Conservation (phyloP, 2,797 vertebrate species). For the Mareca strepera region DNA sequence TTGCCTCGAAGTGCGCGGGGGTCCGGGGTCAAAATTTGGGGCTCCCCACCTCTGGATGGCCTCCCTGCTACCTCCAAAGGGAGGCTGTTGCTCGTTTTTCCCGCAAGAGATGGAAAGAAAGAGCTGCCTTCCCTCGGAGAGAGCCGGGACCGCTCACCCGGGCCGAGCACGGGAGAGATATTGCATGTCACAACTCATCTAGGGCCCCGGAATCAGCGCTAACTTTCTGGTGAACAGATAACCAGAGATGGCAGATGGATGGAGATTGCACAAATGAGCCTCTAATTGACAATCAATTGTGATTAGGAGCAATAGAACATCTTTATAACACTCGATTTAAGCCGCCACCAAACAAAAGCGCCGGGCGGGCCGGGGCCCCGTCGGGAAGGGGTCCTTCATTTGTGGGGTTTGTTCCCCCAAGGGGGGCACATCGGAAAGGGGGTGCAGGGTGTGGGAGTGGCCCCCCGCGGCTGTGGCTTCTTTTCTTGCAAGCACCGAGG, state of each 20-base stretch:
- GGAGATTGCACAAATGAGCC: slow-evolving; percentile 79
- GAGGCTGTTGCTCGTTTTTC: neutral
- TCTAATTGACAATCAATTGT: slow-evolving; percentile 84
- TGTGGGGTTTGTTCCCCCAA: no score
- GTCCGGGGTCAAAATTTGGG: neutral
- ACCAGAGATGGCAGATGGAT: slow-evolving; percentile 80
- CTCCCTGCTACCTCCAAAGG: no score
- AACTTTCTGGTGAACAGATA: slow-evolving; percentile 71
- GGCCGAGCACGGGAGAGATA: slow-evolving; percentile 32
- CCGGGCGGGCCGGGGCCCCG: neutral
- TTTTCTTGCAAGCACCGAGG: neutral
- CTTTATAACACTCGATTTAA: slow-evolving; percentile 67
- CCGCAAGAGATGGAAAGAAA: neutral
- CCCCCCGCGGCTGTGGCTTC: neutral
- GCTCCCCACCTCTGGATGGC: no score
- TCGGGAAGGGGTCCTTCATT: neutral
- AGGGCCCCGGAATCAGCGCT: slow-evolving; percentile 52
- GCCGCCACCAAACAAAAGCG: slow-evolving; percentile 17
- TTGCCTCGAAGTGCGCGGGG: neutral
- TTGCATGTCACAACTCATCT: slow-evolving; percentile 80
- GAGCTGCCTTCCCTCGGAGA: neutral
- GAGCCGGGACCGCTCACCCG: neutral
- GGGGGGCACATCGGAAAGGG: neutral
- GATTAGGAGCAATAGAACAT: slow-evolving; percentile 78
- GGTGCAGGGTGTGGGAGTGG: neutral